A percentile compares a stretch with the other conserved stretches of the same genome.
phyloP scores from a whole-genome alignment of 2,888 invertebrate species.

The Leucophora obtusa region DNA sequence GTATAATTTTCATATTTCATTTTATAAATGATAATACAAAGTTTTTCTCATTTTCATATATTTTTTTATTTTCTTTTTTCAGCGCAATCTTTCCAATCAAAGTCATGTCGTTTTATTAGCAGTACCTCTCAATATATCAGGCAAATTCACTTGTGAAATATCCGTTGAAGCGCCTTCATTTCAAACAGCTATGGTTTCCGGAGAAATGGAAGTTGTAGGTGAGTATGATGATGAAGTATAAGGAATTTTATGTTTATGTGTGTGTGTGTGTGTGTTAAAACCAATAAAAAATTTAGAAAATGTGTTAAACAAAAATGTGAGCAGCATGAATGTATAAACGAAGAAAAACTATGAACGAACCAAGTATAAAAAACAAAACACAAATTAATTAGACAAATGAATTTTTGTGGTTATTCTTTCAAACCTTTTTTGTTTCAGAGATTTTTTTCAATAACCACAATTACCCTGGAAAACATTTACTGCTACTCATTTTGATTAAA shows the following conservation, averaged over 20 bases:
- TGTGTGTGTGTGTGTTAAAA: conserved; percentile 16
- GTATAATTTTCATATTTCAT: conserved; percentile 33
- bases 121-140: conserved; percentile 78
- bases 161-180: conserved; percentile 79
- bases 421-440: conserved; percentile 51
- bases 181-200: conserved; percentile 78
- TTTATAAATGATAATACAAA: conserved; percentile 63
- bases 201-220: conserved; percentile 79
- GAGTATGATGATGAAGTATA: conserved; percentile 68
- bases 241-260: not conserved
- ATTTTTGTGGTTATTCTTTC: conserved; percentile 63
- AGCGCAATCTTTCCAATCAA: conserved; percentile 78
- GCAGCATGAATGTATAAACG: conserved; percentile 19
- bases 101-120: conserved; percentile 78
- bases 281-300: conserved; percentile 43
- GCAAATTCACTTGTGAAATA: conserved; percentile 79
- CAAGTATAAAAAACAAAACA: conserved; percentile 48
- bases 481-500: conserved; percentile 62
- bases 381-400: conserved; percentile 77
- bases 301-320: conserved; percentile 50
- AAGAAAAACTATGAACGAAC: conserved; percentile 25
- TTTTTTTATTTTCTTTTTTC: conserved; percentile 52
- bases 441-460: conserved; percentile 55
- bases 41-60: conserved; percentile 28
- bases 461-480: conserved; percentile 49